Evolutionary conservation across 1,140 invertebrate genomes (phyloP).

Genomic region (Bombus huntii): DNA sequence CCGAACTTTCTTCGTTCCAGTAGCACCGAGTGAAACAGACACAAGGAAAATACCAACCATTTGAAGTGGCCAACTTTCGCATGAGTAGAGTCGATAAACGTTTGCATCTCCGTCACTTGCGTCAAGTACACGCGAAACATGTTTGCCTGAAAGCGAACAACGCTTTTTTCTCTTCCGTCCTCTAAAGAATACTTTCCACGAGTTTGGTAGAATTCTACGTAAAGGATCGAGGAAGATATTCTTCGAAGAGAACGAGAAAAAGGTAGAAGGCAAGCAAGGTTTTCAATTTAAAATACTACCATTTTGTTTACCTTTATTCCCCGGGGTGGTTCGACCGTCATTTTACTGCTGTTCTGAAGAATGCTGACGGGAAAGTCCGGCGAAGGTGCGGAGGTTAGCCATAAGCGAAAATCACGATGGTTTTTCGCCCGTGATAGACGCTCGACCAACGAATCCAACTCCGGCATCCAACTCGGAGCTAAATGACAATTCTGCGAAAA

Average conservation of each 20-base stretch:
- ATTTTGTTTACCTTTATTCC: conserved; percentile 82
- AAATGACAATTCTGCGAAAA: conserved; percentile 88
- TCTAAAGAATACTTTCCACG: no score
- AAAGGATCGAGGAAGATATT: accelerated
- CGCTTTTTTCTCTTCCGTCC: no score
- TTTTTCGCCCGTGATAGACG: conserved; percentile 81
- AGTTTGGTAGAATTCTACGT: accelerated
- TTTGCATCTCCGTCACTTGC: conserved; percentile 82
- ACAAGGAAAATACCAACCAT: conserved; percentile 86
- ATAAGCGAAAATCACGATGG: conserved; percentile 87
- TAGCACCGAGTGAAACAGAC: conserved; percentile 88
- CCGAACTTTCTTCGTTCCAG: conserved; percentile 89
- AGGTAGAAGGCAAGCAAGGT: not conserved
- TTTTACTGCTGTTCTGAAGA: conserved; percentile 88
- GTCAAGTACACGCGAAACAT: conserved; percentile 85
- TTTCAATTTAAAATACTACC: not conserved
- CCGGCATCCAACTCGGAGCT: conserved; percentile 89
- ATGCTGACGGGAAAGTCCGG: conserved; percentile 87
- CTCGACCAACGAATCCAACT: conserved; percentile 84
- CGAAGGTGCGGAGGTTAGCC: conserved; percentile 89
- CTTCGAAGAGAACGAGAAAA: no score
- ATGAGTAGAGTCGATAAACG: conserved; percentile 83
- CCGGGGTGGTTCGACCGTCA: conserved; percentile 88
- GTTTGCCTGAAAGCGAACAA: conserved; percentile 83
- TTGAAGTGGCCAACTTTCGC: conserved; percentile 85